Evolutionary conservation across 1,140 invertebrate species (phyloP).

Genomic region (Dendrolimus punctatus): DNA sequence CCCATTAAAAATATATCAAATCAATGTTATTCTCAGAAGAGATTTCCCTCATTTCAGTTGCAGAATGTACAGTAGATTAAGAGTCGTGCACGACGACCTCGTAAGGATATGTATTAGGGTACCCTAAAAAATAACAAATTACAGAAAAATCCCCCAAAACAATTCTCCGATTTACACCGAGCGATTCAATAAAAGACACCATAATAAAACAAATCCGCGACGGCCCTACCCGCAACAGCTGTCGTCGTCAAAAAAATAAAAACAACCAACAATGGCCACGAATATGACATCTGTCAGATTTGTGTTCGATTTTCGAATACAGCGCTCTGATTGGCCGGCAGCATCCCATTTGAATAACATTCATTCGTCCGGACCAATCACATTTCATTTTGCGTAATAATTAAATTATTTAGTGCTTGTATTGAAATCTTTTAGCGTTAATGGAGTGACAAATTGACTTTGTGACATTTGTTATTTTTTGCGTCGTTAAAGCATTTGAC

Average conservation of each 20-base stretch:
- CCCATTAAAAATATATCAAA: no score
- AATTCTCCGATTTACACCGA: no score
- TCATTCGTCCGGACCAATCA: constrained; percentile 1
- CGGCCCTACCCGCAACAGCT: constrained; percentile 36
- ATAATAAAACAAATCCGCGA: constrained; percentile 10
- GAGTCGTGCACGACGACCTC: no score
- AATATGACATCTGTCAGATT: constrained; percentile 51
- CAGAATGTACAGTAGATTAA: no score
- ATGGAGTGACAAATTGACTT: constrained; percentile 43
- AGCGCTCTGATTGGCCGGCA: constrained; percentile 25
- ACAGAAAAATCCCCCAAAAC: no score
- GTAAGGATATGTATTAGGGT: no score
- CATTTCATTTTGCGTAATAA: constrained; percentile 13
- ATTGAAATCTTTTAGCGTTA: constrained; percentile 33
- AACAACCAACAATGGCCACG: constrained; percentile 36
- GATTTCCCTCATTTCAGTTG: no score
- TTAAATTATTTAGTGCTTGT: constrained; percentile 29
- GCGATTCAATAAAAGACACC: constrained; percentile 27
- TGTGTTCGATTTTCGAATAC: constrained; percentile 11
- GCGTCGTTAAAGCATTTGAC: neutral
- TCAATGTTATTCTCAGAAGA: no score
- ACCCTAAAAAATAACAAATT: no score
- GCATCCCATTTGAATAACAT: constrained; percentile 33
- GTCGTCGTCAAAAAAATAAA: constrained; percentile 22
- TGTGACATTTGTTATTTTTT: constrained; percentile 1